phyloP scores from a whole-genome alignment of 2,888 invertebrate genomes.

The Creontiades dilutus region DNA sequence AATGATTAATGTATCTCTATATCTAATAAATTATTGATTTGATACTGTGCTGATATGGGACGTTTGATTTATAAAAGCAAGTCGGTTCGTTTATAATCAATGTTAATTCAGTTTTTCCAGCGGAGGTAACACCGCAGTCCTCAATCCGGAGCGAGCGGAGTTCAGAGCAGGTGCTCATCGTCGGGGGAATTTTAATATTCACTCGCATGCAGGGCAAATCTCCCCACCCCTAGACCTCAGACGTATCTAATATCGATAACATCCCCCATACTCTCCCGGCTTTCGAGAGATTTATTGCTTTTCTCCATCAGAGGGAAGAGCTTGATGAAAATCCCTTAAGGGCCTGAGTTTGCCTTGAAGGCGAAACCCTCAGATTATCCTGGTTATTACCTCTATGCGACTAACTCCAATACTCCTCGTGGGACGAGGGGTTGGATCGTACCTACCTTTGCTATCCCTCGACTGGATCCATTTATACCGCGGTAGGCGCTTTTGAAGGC shows the following conservation, averaged over 20 bases:
- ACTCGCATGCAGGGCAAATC: not conserved
- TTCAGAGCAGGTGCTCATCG: not conserved
- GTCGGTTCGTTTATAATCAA: no score
- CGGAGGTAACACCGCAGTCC: no score
- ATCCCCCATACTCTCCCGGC: not conserved
- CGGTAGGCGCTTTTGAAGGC: not conserved
- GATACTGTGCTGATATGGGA: no score
- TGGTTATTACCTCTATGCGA: conserved; percentile 20
- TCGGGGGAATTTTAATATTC: not conserved
- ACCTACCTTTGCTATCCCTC: not conserved
- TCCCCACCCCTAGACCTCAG: not conserved
- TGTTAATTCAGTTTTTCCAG: no score
- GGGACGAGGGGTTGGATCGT: no score
- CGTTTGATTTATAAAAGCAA: no score
- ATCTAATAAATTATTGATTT: no score
- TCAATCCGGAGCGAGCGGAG: not conserved
- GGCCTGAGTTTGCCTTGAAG: conserved; percentile 7
- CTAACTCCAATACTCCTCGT: not conserved
- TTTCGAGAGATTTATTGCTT: conserved; percentile 6
- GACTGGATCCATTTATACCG: not conserved
- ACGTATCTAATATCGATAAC: conserved; percentile 2
- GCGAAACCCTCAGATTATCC: not conserved
- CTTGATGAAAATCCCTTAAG: conserved; percentile 36
- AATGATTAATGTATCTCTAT: no score
- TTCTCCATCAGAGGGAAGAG: conserved; percentile 1